These are phyloP conservation scores for Eueremaeus valkanovi DNA, from an alignment of 2,888 invertebrate genomes.

Conservation along the genomic window DNA sequence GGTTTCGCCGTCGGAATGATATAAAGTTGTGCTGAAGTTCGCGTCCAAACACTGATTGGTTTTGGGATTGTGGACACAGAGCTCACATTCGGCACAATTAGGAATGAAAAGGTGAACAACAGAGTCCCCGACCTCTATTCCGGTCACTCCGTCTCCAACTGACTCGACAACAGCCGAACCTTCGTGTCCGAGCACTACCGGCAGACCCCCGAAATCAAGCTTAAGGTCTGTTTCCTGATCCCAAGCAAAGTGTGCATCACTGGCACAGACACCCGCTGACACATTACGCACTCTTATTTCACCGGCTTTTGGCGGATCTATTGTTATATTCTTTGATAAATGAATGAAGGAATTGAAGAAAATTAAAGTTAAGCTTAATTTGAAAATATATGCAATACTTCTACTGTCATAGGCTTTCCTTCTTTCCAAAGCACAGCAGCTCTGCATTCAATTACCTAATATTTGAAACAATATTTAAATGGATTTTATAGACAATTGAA, in stretches of 20 bases:
- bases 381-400: too few relatives aligned
- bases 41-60: slow-evolving; percentile 55
- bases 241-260: slow-evolving; percentile 32
- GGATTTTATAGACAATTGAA: too few relatives aligned
- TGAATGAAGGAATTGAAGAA: too few relatives aligned
- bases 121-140: slow-evolving; percentile 52
- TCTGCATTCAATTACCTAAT: slow-evolving; percentile 15
- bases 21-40: not conserved
- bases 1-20: not conserved
- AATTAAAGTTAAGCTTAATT: too few relatives aligned
- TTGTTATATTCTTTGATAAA: not conserved
- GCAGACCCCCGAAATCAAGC: not conserved
- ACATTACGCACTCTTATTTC: slow-evolving; percentile 31
- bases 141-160: not conserved
- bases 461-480: too few relatives aligned
- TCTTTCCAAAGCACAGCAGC: slow-evolving; percentile 34
- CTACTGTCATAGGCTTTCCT: slow-evolving; percentile 1
- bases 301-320: slow-evolving; percentile 12
- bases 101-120: slow-evolving; percentile 58
- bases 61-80: slow-evolving; percentile 55
- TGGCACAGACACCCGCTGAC: slow-evolving; percentile 36
- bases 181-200: slow-evolving; percentile 34
- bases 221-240: not conserved
- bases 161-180: slow-evolving; percentile 32
- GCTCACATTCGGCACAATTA: slow-evolving; percentile 57